Evolutionary conservation across 2,888 invertebrate species (phyloP).

Genomic region (Hymenopus coronatus): DNA sequence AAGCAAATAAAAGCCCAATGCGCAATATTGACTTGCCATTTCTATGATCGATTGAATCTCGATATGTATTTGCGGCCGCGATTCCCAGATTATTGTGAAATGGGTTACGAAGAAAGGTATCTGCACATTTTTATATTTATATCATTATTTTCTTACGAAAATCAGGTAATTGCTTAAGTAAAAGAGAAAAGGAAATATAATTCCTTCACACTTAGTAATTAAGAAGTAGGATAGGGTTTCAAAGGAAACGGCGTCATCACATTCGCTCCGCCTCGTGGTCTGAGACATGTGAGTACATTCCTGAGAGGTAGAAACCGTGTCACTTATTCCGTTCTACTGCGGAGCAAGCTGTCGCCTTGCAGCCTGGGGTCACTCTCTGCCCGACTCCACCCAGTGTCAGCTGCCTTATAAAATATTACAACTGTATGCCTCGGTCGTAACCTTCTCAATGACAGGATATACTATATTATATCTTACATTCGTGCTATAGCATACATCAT

Average conservation of each 20-base stretch:
- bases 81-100: too few species aligned
- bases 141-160: too few species aligned
- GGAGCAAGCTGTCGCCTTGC: not conserved
- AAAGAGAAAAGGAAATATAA: too few species aligned
- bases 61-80: too few species aligned
- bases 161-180: too few species aligned
- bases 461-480: not conserved
- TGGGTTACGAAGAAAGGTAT: too few species aligned
- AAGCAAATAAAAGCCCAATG: too few species aligned
- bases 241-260: not conserved
- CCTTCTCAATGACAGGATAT: not conserved
- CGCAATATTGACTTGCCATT: too few species aligned
- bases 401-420: not conserved
- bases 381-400: not conserved
- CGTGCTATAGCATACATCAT: too few species aligned
- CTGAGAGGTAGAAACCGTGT: not conserved
- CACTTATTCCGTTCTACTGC: not conserved
- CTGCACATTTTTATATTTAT: too few species aligned
- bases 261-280: not conserved
- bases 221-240: not conserved
- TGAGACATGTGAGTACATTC: not conserved
- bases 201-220: not conserved
- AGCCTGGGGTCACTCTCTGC: not conserved
- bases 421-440: not conserved
- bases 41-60: too few species aligned